Base-by-base conservation (phyloP, 2,888 invertebrate species). In the Piscicola geometra region DNA sequence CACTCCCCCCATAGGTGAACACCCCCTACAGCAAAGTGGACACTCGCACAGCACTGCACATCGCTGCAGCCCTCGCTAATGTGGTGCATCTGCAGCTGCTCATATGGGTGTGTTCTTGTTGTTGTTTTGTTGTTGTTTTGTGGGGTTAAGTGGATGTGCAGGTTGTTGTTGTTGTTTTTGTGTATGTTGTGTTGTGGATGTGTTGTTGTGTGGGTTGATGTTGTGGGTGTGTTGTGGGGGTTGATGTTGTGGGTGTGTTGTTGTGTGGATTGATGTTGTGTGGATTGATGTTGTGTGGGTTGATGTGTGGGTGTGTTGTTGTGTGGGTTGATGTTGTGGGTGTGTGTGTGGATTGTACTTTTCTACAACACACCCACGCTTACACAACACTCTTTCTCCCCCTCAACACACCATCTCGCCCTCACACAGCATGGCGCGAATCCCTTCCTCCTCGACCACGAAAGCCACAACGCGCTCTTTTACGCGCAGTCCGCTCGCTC, bases 1-100 rank as follows among this genome's bases (percentile, higher is more conserved):
- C 60, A 56, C 41, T 15, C 5, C 41, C 9, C 41, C 60, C 9
- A 91, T n/a, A 90, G 81, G 90, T 92, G 75, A 93, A 92, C 86
- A 88, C 90, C 79, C 90, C 90, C 41, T 90, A 93, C 75, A 90
- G 90, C 80, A 87, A 89, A 35, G 88, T 90, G 78, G 93, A 93
- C 86, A 88, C 90, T 77, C 88, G 93, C 79, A 93, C 93, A 18
- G 91, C 93, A 0, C 87, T 97, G 77, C 91, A 96, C 82, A 89
- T 96, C 78, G 94, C 96, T 30, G 92, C 94, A 85, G 92, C 93
- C 69, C 91, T 85, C 5, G 85, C 84, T 2, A 93, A 93, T 83
- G 88, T 94, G 79, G 91, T 94, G 76, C 91, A 94, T 82, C 92
- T 94, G 18, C 96, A 96, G 86, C 89, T 97, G 67, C 88, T 97